Base-by-base conservation (phyloP, 2,797 vertebrate species). In the Hirundo rustica region DNA sequence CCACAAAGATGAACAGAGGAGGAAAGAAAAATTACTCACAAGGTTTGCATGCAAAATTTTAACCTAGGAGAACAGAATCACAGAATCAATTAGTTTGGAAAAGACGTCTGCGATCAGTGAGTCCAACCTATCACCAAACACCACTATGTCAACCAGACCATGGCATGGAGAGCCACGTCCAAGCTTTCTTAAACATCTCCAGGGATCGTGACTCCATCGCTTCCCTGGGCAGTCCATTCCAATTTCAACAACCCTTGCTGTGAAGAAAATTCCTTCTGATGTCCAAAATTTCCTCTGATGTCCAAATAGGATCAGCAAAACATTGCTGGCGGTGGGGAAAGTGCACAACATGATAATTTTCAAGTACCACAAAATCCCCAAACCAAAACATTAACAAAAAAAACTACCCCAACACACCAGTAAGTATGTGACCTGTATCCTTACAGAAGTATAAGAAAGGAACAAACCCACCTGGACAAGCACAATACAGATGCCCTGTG, bases 161-260 rank as follows among this genome's bases (percentile, higher is more conserved):
- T 6, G 11, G 26, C 30, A 47, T 7, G 16, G 54, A 71, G n/a
- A 27, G 25, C 51, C 45, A 40, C 0, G 0, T 10, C 45, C 72
- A 71, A 7, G 22, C 11, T 38, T 36, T 40, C 45, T 65, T 40
- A 38, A 58, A 53, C 45, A 27, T 9, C 29, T 77, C 21, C 58
- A 75, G 17, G 29, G 38, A 65, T 10, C 0, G 0, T 26, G 51
- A 71, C 58, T 89, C 36, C 36, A 62, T 10, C 8, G 44, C 19
- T 21, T 44, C 29, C 53, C 65, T 45, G 29, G 20, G 6, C 38
- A 65, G n/a, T 14, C 12, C 38, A 23, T 30, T 64, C 21, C 58
- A 66, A 53, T 32, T 58, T 51, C 32, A 71, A 71, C 13, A 57
- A 66, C 5, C 9, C 22, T 5, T 84, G 47, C 9, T 47, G 25